Evolutionary conservation across 1,140 invertebrate genomes (phyloP), one percentile per base, ranked within the genome.

Genomic region (Octopus bimaculoides): DNA sequence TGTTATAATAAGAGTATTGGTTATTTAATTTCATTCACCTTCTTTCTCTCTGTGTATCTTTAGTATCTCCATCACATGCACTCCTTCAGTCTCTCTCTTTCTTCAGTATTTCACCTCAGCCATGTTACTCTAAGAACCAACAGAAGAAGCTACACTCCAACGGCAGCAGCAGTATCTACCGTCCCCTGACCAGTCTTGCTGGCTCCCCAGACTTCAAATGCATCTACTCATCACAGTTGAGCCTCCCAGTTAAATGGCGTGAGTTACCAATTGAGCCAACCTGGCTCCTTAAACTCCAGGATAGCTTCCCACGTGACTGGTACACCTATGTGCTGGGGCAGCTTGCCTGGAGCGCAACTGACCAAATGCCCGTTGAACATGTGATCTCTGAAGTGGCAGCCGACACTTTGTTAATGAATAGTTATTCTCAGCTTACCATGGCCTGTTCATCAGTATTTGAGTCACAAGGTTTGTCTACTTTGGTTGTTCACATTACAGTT

Each of bases 251-350:
- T 54, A 87, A 87, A 77, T 88, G 89, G 86, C 80, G 87, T 53
- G 88, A 90, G 75, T 79, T 90, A 52, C 90, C 90, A 8, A 84
- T 89, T 52, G 89, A 90, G 20, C 81, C 85, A 54, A 88, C 88
- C 9, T 86, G 87, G 66, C 75, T 90, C 52, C 85, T 87, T 20
- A 82, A 85, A 12, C 84, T 87, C 41, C 82, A 88, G n/a, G 82
- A 81, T 55, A 81, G 85, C 54, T 90, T 90, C 79, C 89, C 89
- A 0, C 81, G 79, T 10, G 86, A 89, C 69, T 90, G 90, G 90
- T 90, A 87, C 82, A 86, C 86, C 73, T 86, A 88, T 83, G 86
- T 89, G 0, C 80, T 90, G 5, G 77, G 78, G 17, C 82, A 80
- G 54, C 78, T 88, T 5, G 84, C 86, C 71, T 86, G 84, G 85